These are phyloP conservation scores for Cheilinus undulatus DNA, from an alignment of 2,113 vertebrate species.

Conservation along the genomic window DNA sequence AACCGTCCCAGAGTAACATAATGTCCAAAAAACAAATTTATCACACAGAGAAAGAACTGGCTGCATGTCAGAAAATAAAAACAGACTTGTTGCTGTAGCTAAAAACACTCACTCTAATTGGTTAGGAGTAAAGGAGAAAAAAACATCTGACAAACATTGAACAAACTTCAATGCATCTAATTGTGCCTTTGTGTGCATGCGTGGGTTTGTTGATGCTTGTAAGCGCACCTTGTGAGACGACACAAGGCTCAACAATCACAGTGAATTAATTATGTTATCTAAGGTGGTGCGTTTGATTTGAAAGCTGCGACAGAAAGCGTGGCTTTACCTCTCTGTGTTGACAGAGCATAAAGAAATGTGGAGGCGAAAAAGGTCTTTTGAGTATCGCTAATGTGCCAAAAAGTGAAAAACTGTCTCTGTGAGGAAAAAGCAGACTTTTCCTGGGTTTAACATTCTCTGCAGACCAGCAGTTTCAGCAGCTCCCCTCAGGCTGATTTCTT, in stretches of 20 bases:
- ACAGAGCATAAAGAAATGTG: not conserved
- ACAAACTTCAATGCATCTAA: not conserved
- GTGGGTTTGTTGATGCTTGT: slow-evolving; percentile 3
- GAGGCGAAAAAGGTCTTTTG: slow-evolving; percentile 1
- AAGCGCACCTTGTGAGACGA: not conserved
- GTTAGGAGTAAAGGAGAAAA: slow-evolving; percentile 1
- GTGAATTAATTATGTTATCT: slow-evolving; percentile 12
- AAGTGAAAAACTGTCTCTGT: not conserved
- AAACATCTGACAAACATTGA: not conserved
- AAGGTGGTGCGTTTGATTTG: not conserved
- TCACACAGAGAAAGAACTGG: slow-evolving; percentile 19
- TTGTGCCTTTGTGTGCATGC: not conserved
- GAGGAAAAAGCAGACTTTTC: not conserved
- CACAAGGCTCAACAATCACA: not conserved
- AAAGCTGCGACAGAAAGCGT: too few relatives aligned
- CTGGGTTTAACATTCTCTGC: slow-evolving; percentile 21
- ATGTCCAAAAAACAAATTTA: slow-evolving; percentile 19
- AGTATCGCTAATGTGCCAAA: slow-evolving; percentile 32
- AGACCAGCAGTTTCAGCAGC: slow-evolving; percentile 31
- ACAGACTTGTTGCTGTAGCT: slow-evolving; percentile 9
- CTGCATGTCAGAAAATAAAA: slow-evolving; percentile 13
- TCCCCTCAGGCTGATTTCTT: slow-evolving; percentile 39
- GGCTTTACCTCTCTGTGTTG: not conserved
- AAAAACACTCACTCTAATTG: slow-evolving; percentile 10
- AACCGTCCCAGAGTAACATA: not conserved